Evolutionary conservation across 1,140 invertebrate genomes (phyloP).

Genomic region (Lerema accius): DNA sequence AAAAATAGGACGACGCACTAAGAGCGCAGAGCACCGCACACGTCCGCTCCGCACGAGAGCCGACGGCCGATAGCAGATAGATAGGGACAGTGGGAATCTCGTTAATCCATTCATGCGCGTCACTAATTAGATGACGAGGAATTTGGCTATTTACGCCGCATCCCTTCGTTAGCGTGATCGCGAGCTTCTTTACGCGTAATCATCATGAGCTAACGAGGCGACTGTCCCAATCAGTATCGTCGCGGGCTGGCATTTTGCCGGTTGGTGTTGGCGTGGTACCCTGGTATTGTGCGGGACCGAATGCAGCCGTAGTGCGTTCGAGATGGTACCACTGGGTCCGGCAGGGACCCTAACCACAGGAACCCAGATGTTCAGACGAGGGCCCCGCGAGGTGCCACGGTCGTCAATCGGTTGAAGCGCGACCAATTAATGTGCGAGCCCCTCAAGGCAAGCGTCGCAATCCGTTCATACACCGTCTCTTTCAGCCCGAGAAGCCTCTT

Average conservation of each 20-base stretch:
- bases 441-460: slow-evolving; percentile 10
- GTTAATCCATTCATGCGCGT: slow-evolving; percentile 81
- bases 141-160: slow-evolving; percentile 72
- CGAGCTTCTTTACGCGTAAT: no score
- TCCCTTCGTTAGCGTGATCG: no score
- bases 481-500: slow-evolving; percentile 16
- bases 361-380: background rate
- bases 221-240: no score
- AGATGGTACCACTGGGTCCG: background rate
- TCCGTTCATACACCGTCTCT: background rate
- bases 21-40: background rate
- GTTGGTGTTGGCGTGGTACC: no score
- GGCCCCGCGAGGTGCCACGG: background rate
- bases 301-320: background rate
- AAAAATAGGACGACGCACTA: no score
- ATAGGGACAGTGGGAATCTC: slow-evolving; percentile 54
- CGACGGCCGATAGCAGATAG: background rate
- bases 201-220: no score
- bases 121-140: slow-evolving; percentile 83
- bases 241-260: no score
- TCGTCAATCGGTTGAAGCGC: slow-evolving; percentile 32
- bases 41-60: background rate
- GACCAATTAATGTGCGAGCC: slow-evolving; percentile 35
- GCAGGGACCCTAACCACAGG: slow-evolving; percentile 11
- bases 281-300: background rate